phyloP scores from a whole-genome alignment of 2,113 vertebrate species.

The Lagopus leucura region DNA sequence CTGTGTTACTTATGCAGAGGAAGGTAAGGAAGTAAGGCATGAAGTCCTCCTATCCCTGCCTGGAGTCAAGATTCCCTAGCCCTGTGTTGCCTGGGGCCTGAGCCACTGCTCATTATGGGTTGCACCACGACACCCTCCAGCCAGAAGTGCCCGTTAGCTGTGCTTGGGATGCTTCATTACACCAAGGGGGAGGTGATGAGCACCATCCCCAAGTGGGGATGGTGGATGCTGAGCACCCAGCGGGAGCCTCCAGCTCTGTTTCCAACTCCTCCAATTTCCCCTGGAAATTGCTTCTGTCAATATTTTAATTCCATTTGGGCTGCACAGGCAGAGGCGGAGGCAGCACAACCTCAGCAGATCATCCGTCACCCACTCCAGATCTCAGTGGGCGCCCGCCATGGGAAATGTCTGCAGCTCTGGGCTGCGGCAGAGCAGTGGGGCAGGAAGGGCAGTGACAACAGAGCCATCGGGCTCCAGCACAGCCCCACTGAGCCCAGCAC shows the following conservation, averaged over 20 bases:
- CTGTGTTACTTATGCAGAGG: not conserved
- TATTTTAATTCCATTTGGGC: constrained; percentile 46
- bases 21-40: not conserved
- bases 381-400: accelerated
- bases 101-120: not conserved
- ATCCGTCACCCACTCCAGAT: not conserved
- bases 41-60: not conserved
- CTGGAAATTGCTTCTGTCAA: constrained; percentile 47
- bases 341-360: not conserved
- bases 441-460: not conserved
- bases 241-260: accelerated
- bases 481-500: not conserved
- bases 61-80: not conserved
- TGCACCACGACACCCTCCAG: not conserved
- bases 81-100: not conserved
- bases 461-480: not conserved
- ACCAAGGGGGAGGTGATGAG: not conserved
- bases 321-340: not conserved
- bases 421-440: accelerated
- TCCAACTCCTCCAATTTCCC: not conserved
- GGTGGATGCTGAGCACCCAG: not conserved
- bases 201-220: accelerated
- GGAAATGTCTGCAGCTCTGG: accelerated
- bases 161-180: not conserved
- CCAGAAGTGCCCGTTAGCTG: not conserved